Percentiles rank a stretch among this genome's conserved stretches.
These are phyloP conservation scores for Drosophila pegasa DNA, from an alignment of 2,888 invertebrate species.

Conservation along the genomic window DNA sequence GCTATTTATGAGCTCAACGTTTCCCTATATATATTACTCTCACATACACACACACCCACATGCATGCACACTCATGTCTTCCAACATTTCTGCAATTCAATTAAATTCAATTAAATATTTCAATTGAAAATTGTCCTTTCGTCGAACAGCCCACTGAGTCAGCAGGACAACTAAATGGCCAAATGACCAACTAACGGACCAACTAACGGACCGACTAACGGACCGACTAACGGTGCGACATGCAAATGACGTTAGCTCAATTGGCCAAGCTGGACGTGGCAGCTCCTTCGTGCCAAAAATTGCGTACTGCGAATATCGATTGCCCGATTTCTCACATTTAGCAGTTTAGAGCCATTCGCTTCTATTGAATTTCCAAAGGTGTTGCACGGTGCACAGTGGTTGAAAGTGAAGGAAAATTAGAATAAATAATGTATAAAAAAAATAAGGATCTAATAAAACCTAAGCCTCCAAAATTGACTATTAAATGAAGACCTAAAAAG, in stretches of 20 bases:
- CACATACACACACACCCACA: background rate
- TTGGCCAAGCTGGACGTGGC: slow-evolving; percentile 15
- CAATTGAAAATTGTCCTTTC: slow-evolving; percentile 54
- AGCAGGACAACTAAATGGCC: slow-evolving; percentile 9
- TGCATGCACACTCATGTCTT: background rate
- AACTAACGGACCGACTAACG: background rate
- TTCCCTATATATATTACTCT: background rate
- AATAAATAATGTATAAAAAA: background rate
- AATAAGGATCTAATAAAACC: background rate
- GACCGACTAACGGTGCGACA: slow-evolving; percentile 28
- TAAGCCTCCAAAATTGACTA: no score
- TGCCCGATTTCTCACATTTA: slow-evolving; percentile 45
- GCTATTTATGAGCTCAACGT: slow-evolving; percentile 40
- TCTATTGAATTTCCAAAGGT: slow-evolving; percentile 33
- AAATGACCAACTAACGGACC: slow-evolving; percentile 3
- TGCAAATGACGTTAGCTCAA: slow-evolving; percentile 34
- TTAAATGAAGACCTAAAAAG: no score
- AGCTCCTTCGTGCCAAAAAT: slow-evolving; percentile 51
- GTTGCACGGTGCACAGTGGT: slow-evolving; percentile 34
- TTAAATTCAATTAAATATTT: slow-evolving; percentile 66
- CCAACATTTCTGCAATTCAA: slow-evolving; percentile 53
- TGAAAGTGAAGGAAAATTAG: no score
- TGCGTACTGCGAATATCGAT: slow-evolving; percentile 59
- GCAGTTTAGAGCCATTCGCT: slow-evolving; percentile 34
- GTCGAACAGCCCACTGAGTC: no score